These are phyloP conservation scores for Lasioglossum lativentre DNA, from an alignment of 2,888 invertebrate genomes.

Conservation along the genomic window DNA sequence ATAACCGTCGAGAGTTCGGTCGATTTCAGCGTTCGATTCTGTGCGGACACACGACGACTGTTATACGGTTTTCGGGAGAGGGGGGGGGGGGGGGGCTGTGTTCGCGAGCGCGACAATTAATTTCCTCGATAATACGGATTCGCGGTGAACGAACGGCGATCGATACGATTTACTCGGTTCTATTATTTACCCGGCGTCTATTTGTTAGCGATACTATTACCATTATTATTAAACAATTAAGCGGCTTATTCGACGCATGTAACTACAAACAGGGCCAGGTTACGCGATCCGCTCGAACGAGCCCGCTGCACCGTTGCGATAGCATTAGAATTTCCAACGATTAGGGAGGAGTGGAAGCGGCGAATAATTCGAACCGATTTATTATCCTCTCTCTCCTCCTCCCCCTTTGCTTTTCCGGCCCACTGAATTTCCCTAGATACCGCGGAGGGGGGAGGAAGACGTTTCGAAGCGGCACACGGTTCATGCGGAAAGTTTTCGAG, in stretches of 20 bases:
- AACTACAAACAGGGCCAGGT: conserved; percentile 60
- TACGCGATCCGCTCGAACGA: conserved; percentile 56
- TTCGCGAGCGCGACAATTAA: conserved; percentile 49
- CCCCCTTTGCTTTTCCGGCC: neutral
- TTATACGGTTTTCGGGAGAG: neutral
- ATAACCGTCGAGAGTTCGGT: neutral
- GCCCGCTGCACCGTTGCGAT: conserved; percentile 53
- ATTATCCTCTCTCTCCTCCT: neutral
- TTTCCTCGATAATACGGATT: conserved; percentile 46
- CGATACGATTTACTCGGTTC: conserved; percentile 50
- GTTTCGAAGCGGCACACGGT: neutral
- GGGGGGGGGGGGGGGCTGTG: neutral
- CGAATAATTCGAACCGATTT: conserved; percentile 9
- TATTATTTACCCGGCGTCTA: conserved; percentile 51
- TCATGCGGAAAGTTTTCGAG: conserved; percentile 38
- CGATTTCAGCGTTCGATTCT: conserved; percentile 35
- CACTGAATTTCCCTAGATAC: neutral
- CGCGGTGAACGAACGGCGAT: conserved; percentile 35
- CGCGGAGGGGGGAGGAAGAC: neutral
- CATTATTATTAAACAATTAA: conserved; percentile 70
- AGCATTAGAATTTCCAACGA: conserved; percentile 48
- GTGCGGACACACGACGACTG: neutral
- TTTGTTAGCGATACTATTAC: conserved; percentile 64
- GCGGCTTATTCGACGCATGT: conserved; percentile 64
- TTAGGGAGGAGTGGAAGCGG: neutral